Base-by-base conservation (phyloP, 2,797 vertebrate species). In the Enoplosus armatus region DNA sequence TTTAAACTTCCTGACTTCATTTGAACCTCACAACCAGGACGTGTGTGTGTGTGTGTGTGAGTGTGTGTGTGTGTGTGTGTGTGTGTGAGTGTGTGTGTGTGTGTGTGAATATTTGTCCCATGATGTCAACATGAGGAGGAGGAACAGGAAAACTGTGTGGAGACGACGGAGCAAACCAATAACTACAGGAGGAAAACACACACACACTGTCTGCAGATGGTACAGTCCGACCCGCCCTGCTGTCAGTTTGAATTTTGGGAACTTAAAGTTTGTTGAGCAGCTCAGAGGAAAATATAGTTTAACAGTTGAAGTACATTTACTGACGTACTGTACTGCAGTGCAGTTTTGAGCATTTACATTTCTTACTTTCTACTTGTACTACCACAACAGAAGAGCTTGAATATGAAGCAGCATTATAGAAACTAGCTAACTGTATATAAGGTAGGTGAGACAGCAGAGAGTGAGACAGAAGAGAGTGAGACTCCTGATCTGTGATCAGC, bases 41-140 rank as follows among this genome's bases (percentile, higher is more conserved):
- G 29, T 26, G 29, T 16, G 20, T n/a, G 9, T 1, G 10, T 2
- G n/a, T 1, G 18, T 8, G 10, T 27, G 26, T 26, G 51, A 55
- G 68, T 70, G 51, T 27, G 24, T 26, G 56, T 61, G 68, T 75
- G 43, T 37, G 54, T 9, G 60, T 45, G 70, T 60, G 56, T 60
- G 68, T 65, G 72, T 71, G 74, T 72, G 68, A 68, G 69, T 73
- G 70, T 53, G 48, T 56, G 64, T 39, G 55, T 54, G 56, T 65
- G 63, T 43, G 60, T 20, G 29, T 1, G 72, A 56, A 82, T 84
- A 55, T 64, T 78, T 85, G 72, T 76, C 67, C 73, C 56, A 76
- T 89, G 84, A 89, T 67, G 79, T 86, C 66, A 82, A 68, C 41
- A 56, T 63, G 64, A 85, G 63, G 15, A 83, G 55, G 45, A 67